Percentiles rank a stretch among this genome's conserved stretches.
Conservation (phyloP, 2,888 invertebrate genomes). For the Clepsis dumicolana region DNA sequence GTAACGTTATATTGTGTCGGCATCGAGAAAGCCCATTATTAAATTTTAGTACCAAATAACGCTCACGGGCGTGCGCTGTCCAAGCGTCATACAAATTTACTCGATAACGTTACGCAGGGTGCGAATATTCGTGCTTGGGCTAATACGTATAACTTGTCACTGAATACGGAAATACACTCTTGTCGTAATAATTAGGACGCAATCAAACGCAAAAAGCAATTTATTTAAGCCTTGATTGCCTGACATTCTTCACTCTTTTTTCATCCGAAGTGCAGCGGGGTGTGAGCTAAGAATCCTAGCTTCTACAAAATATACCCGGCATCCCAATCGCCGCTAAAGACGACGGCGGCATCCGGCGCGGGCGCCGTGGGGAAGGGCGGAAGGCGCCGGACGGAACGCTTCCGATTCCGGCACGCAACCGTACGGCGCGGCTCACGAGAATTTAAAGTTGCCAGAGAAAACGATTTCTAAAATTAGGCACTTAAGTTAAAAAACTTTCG, state of each 20-base stretch:
- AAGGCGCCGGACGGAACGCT: slow-evolving; percentile 32
- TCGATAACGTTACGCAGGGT: no score
- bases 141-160: no score
- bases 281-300: slow-evolving; percentile 29
- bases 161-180: no score
- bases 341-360: slow-evolving; percentile 21
- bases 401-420: slow-evolving; percentile 32
- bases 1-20: no score
- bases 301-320: slow-evolving; percentile 22
- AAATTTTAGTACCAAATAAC: no score
- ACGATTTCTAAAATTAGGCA: neutral
- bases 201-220: neutral
- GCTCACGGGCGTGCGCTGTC: no score
- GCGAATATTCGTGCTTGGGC: no score
- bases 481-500: neutral
- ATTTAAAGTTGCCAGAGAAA: neutral
- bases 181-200: neutral
- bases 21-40: no score
- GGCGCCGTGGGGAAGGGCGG: slow-evolving; percentile 3
- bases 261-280: neutral
- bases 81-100: no score
- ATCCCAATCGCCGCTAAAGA: slow-evolving; percentile 33
- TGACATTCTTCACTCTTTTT: neutral
- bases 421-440: neutral
- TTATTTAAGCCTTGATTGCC: neutral